Conservation (phyloP, 2,113 vertebrate species). For the Stegostoma tigrinum region DNA sequence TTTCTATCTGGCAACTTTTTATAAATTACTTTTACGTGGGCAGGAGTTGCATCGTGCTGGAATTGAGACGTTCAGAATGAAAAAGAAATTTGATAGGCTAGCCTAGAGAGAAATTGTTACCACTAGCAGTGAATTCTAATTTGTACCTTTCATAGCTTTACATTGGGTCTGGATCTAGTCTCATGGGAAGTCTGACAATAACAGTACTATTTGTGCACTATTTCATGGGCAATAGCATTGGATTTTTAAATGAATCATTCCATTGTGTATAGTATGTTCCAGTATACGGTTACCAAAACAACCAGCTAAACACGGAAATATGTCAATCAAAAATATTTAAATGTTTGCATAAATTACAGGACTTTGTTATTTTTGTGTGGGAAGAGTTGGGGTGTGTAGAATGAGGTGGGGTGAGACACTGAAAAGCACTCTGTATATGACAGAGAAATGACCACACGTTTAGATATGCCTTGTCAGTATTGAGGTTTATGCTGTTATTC, state of each 20-base stretch:
- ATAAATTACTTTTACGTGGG: background rate
- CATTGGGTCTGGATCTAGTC: background rate
- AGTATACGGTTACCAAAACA: background rate
- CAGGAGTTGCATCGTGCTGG: background rate
- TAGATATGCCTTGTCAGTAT: background rate
- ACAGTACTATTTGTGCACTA: background rate
- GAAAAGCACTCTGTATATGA: background rate
- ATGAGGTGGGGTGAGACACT: background rate
- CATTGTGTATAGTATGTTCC: background rate
- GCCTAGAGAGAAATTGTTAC: background rate
- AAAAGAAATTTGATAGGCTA: background rate
- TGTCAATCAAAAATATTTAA: background rate
- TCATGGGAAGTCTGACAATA: background rate
- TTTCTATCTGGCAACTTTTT: background rate
- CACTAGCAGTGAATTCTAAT: background rate
- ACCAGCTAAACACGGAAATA: background rate
- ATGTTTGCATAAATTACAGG: background rate
- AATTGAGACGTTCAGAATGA: background rate
- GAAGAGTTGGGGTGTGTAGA: background rate
- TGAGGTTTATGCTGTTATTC: background rate
- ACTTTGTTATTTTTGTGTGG: background rate
- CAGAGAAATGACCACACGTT: background rate
- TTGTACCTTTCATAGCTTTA: background rate
- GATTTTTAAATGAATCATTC: background rate
- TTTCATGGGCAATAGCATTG: background rate